Evolutionary conservation across 1,140 invertebrate species (phyloP).

Genomic region (Neotoxoptera formosana): DNA sequence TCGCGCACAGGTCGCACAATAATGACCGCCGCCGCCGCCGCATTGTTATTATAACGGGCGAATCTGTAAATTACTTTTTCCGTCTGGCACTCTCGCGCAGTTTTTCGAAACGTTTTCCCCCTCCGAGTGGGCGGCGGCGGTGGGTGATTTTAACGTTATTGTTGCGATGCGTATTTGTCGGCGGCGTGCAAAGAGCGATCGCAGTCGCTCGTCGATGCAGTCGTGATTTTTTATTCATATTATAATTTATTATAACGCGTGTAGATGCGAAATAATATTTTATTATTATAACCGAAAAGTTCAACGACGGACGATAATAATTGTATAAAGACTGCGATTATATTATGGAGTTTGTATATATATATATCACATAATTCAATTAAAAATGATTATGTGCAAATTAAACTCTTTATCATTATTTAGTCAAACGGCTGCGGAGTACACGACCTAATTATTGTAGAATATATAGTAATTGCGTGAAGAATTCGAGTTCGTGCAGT

Average conservation of each 20-base stretch:
- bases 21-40: background rate
- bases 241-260: background rate
- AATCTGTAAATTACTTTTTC: slow-evolving; percentile 26
- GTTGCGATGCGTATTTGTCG: no score
- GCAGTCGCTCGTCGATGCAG: background rate
- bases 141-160: background rate
- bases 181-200: no score
- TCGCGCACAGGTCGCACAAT: background rate
- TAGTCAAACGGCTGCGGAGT: background rate
- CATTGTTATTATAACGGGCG: background rate
- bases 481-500: background rate
- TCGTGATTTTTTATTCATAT: background rate
- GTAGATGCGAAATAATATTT: background rate
- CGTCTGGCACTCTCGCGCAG: background rate
- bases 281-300: background rate
- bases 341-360: background rate
- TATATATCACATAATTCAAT: background rate
- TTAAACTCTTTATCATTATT: background rate
- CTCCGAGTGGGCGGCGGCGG: background rate
- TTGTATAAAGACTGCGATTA: background rate
- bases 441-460: background rate
- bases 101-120: background rate
- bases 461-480: background rate
- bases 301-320: background rate
- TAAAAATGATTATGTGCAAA: background rate